Conservation (phyloP, 2,113 vertebrate genomes). For the Istiophorus platypterus region DNA sequence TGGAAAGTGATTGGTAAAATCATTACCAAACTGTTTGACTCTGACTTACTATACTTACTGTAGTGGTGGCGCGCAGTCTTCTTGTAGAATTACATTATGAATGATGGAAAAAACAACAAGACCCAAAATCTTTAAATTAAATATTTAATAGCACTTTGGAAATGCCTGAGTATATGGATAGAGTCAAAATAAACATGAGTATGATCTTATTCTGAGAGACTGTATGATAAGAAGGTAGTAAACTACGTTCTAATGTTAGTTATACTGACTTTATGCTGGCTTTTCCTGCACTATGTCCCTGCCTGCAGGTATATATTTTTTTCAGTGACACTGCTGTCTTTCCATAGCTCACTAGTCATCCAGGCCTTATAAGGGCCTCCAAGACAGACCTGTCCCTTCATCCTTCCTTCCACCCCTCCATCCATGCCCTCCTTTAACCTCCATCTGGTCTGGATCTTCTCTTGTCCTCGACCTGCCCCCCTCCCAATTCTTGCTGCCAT, state of each 20-base stretch:
- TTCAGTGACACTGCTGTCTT: conserved; percentile 37
- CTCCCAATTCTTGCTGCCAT: conserved; percentile 56
- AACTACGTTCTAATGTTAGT: neutral
- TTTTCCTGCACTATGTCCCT: conserved; percentile 2
- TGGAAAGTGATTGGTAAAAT: too few relatives aligned
- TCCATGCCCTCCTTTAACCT: conserved; percentile 72
- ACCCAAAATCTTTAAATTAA: too few relatives aligned
- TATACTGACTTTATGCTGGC: neutral
- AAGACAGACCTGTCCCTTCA: conserved; percentile 68
- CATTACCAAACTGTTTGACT: too few relatives aligned
- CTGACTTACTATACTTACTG: too few relatives aligned
- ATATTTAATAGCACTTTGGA: too few relatives aligned
- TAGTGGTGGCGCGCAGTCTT: too few relatives aligned
- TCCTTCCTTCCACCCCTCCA: conserved; percentile 50
- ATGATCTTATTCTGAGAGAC: neutral
- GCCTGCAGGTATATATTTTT: conserved; percentile 36
- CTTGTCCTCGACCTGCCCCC: conserved; percentile 58
- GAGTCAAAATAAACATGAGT: neutral
- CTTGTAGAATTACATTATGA: too few relatives aligned
- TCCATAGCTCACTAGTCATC: conserved; percentile 43
- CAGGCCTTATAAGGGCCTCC: conserved; percentile 80
- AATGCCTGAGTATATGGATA: too few relatives aligned
- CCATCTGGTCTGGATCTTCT: conserved; percentile 83
- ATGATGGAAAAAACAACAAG: too few relatives aligned
- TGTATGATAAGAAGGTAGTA: neutral